phyloP scores from a whole-genome alignment of 2,113 vertebrate species.

The Romanogobio albipinnatus region DNA sequence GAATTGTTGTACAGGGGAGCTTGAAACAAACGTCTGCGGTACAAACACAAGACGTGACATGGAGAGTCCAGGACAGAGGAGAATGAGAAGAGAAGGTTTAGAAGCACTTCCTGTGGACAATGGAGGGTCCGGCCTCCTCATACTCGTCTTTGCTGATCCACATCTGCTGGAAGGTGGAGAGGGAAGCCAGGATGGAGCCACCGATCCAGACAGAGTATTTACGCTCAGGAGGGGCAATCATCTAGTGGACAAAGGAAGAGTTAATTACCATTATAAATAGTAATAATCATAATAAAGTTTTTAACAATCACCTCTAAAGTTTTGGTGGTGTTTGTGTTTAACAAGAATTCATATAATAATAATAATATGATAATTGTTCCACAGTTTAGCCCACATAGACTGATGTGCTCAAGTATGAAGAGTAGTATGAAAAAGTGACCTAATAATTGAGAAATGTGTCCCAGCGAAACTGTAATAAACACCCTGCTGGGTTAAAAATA shows the following conservation, averaged over 20 bases:
- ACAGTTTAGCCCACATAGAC: too few species aligned
- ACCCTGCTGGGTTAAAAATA: too few species aligned
- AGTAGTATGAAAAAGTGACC: too few species aligned
- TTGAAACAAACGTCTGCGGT: slow-evolving; percentile 17
- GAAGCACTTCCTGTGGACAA: slow-evolving; percentile 92
- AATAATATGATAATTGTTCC: too few species aligned
- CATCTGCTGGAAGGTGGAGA: slow-evolving; percentile 93
- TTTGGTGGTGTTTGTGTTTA: too few species aligned
- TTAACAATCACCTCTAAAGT: too few species aligned
- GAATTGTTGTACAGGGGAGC: slow-evolving; percentile 32
- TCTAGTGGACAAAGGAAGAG: slow-evolving; percentile 60
- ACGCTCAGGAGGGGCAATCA: slow-evolving; percentile 88
- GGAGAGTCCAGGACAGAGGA: slow-evolving; percentile 29
- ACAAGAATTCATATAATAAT: too few species aligned
- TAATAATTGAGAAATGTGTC: too few species aligned
- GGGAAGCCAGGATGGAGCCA: slow-evolving; percentile 90
- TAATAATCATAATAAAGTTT: too few species aligned
- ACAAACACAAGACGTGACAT: neutral
- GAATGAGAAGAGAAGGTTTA: slow-evolving; percentile 61
- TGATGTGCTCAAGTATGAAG: too few species aligned
- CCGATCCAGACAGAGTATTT: slow-evolving; percentile 93
- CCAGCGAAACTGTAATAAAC: too few species aligned
- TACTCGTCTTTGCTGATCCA: slow-evolving; percentile 94
- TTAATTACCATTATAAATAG: too few species aligned
- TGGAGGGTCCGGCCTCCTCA: slow-evolving; percentile 87